These are phyloP conservation scores for Lutjanus erythropterus DNA, from an alignment of 2,113 vertebrate species.

Conservation along the genomic window DNA sequence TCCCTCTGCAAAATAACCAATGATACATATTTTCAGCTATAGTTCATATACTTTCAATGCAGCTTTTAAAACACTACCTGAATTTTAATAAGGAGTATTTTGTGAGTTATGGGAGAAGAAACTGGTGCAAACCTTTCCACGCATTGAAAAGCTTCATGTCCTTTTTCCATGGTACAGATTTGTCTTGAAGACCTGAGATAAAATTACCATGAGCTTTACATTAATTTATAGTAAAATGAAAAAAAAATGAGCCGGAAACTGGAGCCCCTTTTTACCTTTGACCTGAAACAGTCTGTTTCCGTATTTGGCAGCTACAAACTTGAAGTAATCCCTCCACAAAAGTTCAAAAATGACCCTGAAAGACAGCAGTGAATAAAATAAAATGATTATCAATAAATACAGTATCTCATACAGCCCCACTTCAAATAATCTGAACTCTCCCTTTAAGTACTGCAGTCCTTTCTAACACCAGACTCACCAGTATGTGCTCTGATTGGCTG, in stretches of 20 bases:
- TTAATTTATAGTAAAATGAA: neutral
- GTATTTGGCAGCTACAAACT: constrained; percentile 86
- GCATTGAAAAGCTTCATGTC: constrained; percentile 84
- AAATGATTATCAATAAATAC: too few species aligned
- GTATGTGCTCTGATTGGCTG: constrained; percentile 88
- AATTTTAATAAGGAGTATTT: neutral
- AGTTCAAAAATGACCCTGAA: constrained; percentile 91
- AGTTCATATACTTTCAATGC: neutral
- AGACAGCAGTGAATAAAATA: constrained; percentile 11
- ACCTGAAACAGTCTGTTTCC: constrained; percentile 85
- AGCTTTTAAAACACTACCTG: neutral
- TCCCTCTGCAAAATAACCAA: constrained; percentile 81
- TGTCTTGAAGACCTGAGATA: constrained; percentile 87
- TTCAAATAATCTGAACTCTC: too few species aligned
- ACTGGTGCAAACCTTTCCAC: constrained; percentile 85
- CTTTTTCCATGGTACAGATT: constrained; percentile 87
- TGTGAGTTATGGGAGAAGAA: neutral
- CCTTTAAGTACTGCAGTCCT: neutral
- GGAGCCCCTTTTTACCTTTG: constrained; percentile 75
- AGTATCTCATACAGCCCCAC: too few species aligned
- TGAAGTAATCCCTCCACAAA: constrained; percentile 89
- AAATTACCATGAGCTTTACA: neutral
- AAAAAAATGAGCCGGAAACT: neutral
- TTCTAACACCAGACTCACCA: constrained; percentile 78
- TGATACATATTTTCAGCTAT: rapidly evolving